Conservation (phyloP, 1,140 invertebrate genomes). For the Orussus abietinus region DNA sequence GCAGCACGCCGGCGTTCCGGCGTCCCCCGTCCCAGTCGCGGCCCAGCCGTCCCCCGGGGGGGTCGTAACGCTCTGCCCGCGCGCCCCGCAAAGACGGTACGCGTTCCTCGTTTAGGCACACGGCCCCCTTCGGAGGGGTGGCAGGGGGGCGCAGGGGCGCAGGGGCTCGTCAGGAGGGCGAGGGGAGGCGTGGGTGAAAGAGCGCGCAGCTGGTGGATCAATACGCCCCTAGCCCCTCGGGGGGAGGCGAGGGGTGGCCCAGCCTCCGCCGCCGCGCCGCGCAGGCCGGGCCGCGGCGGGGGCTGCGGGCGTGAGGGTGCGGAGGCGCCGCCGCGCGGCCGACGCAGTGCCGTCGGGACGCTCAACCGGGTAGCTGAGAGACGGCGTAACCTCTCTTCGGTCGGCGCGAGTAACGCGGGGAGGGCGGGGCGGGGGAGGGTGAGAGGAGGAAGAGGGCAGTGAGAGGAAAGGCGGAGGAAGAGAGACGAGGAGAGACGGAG, state of each 20-base stretch:
- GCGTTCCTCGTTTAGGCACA: too few relatives aligned
- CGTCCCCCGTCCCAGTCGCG: too few relatives aligned
- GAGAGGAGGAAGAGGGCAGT: not conserved
- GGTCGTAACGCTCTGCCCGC: too few relatives aligned
- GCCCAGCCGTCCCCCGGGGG: too few relatives aligned
- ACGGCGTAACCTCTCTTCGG: constrained; percentile 5
- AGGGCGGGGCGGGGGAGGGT: not conserved
- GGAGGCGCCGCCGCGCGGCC: constrained; percentile 40
- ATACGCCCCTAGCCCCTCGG: constrained; percentile 50
- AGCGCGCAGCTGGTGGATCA: constrained; percentile 51
- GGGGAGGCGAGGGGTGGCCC: constrained; percentile 33
- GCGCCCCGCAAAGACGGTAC: too few relatives aligned
- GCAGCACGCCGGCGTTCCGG: too few relatives aligned
- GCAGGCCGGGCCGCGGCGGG: constrained; percentile 29
- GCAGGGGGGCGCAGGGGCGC: too few relatives aligned
- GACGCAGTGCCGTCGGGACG: constrained; percentile 53
- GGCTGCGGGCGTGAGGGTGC: constrained; percentile 36
- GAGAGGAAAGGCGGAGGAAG: constrained; percentile 36
- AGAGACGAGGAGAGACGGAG: too few relatives aligned
- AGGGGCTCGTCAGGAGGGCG: too few relatives aligned
- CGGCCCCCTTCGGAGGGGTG: too few relatives aligned
- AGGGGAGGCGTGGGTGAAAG: constrained; percentile 29
- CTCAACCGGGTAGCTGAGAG: constrained; percentile 39
- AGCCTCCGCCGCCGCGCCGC: constrained; percentile 23
- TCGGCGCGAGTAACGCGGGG: not conserved